Conservation (phyloP, 2,888 invertebrate species). For the Ichneumon xanthorius region DNA sequence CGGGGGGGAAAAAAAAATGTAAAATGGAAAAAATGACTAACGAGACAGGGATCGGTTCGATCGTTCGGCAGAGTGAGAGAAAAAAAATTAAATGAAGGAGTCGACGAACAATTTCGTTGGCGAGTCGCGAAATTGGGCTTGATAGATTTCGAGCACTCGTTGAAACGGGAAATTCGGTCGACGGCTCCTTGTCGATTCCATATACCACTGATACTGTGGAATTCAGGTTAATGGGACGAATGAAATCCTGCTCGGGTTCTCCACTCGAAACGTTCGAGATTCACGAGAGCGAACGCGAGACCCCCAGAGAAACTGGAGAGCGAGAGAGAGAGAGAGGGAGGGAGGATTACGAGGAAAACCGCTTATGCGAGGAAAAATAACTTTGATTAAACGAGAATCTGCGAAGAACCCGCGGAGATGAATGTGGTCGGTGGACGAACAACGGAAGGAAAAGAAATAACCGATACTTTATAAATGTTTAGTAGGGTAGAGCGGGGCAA, state of each 20-base stretch:
- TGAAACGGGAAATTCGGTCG: slow-evolving; percentile 7
- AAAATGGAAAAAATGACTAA: slow-evolving; percentile 31
- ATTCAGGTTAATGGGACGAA: slow-evolving; percentile 46
- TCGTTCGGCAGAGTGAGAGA: slow-evolving; percentile 4
- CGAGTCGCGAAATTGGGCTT: slow-evolving; percentile 46
- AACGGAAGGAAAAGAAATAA: background rate
- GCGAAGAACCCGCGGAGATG: background rate
- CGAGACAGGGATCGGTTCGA: slow-evolving; percentile 10
- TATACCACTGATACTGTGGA: slow-evolving; percentile 10
- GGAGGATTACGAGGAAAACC: slow-evolving; percentile 15
- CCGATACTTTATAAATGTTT: no score
- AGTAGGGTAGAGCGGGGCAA: no score
- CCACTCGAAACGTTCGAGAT: slow-evolving; percentile 25
- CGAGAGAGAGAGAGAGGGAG: background rate
- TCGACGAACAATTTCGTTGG: slow-evolving; percentile 32
- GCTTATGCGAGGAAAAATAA: slow-evolving; percentile 32
- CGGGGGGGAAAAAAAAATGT: slow-evolving; percentile 19
- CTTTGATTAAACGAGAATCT: slow-evolving; percentile 22
- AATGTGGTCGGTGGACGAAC: background rate
- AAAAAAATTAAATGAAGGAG: slow-evolving; percentile 45
- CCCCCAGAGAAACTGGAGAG: slow-evolving; percentile 3
- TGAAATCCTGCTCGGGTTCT: slow-evolving; percentile 24
- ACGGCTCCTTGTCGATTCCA: slow-evolving; percentile 5
- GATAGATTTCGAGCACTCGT: slow-evolving; percentile 39
- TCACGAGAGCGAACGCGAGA: slow-evolving; percentile 6